Conservation (phyloP, 2,113 vertebrate species). For the Oenanthe oenanthe region DNA sequence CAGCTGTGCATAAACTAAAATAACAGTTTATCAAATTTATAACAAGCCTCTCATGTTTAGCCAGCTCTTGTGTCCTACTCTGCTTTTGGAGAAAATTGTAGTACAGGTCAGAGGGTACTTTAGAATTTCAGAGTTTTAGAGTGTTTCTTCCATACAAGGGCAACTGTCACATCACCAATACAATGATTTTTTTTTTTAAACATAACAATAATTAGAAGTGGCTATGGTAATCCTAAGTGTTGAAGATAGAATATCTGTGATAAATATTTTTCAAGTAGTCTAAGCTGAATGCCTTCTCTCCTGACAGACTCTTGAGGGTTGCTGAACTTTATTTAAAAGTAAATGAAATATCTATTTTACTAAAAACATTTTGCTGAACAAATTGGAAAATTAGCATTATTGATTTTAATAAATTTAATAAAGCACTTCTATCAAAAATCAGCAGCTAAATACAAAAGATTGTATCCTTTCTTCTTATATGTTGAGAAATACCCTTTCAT, state of each 20-base stretch:
- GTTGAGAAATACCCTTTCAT: neutral
- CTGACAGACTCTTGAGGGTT: neutral
- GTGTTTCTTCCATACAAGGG: neutral
- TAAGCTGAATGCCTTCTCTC: neutral
- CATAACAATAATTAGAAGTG: neutral
- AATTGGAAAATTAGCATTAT: neutral
- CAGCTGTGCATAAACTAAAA: neutral
- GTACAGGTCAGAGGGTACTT: neutral
- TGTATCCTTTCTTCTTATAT: neutral
- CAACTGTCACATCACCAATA: neutral
- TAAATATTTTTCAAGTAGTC: neutral
- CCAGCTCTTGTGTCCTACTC: neutral
- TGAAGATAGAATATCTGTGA: neutral
- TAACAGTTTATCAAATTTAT: neutral
- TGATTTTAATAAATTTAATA: neutral
- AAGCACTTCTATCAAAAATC: neutral
- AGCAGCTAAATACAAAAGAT: neutral
- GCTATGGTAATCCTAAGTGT: neutral
- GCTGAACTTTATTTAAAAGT: neutral
- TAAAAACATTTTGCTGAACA: neutral
- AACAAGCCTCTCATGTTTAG: neutral
- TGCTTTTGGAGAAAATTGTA: neutral
- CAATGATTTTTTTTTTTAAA: neutral
- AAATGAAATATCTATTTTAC: neutral
- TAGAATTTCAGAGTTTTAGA: neutral